phyloP scores from a whole-genome alignment of 2,113 vertebrate species.

The Sceloporus undulatus region DNA sequence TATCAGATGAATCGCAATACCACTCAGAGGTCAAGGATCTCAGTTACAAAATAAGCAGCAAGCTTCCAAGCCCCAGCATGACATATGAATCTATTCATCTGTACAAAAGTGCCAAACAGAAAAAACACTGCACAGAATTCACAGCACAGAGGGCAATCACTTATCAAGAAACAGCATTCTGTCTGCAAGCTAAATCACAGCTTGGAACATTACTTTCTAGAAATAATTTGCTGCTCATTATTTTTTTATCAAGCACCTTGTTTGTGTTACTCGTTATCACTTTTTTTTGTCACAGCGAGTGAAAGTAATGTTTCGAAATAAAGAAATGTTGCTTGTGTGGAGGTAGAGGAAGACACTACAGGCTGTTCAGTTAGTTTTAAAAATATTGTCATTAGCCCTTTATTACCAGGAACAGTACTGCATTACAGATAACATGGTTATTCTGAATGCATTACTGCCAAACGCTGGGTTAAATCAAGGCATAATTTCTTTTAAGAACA shows the following conservation, averaged over 20 bases:
- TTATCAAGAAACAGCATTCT: background rate
- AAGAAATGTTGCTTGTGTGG: background rate
- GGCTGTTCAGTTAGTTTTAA: background rate
- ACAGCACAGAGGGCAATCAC: background rate
- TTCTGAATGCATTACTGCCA: background rate
- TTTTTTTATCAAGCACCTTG: too few relatives aligned
- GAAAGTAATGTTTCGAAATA: background rate
- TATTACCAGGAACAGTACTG: background rate
- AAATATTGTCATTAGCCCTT: background rate
- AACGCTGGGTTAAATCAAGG: background rate
- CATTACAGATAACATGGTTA: background rate
- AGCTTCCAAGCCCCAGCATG: background rate
- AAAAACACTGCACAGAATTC: conserved; percentile 2
- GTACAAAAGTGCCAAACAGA: background rate
- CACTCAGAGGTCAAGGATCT: conserved; percentile 13
- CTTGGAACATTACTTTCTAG: background rate
- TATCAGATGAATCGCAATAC: conserved; percentile 2
- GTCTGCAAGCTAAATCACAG: background rate
- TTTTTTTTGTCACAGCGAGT: background rate
- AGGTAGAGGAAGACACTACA: background rate
- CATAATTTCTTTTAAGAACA: background rate
- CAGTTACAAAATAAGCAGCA: conserved; percentile 43
- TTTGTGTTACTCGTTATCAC: background rate
- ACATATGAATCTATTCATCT: conserved; percentile 8
- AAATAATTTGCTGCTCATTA: background rate